Evolutionary conservation across 1,140 invertebrate species (phyloP), one percentile per base, ranked within the genome.

Genomic region (Cydia splendana): DNA sequence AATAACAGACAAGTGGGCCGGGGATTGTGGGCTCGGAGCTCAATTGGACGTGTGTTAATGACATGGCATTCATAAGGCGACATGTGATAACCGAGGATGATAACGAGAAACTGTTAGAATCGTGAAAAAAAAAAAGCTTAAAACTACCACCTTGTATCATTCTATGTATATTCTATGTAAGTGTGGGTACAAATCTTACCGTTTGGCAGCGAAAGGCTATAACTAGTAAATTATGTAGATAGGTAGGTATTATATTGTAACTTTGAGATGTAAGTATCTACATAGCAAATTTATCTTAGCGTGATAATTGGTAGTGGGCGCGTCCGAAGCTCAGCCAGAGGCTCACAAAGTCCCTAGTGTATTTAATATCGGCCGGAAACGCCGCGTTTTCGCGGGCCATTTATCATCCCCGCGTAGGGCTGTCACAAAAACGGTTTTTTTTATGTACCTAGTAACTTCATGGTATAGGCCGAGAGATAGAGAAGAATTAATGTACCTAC

Each of bases 291-390:
- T 9, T 3, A 62, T 10, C 7, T 10, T 62, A 24, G 57, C 57
- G 7, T 62, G 57, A 42, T 71, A 71, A 71, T 71, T 7, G 20
- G n/a, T 4, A 7, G 1, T 12, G n/a, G n/a, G 67, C 13, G 5
- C n/a, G 67, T 18, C 65, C 30, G 30, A 30, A 34, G 65, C 65
- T 34, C 30, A 15, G 67, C 30, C 67, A 38, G 45, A 71, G 67
- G 38, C n/a, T 20, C 4, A 15, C 65, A 15, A 30, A 42, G 67
- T 38, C 38, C 67, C 30, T 20, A 9, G 57, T 38, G 38, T 71
- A 67, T 67, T 71, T 42, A 71, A 71, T 71, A 71, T 10, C 34
- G 67, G 57, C 20, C 67, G 67, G 34, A 71, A 71, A 67, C 12
- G 65, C 12, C 65, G 57, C 57, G 7, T 12, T 38, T 71, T 71